phyloP scores from a whole-genome alignment of 2,797 vertebrate genomes.

The Forpus xanthops region DNA sequence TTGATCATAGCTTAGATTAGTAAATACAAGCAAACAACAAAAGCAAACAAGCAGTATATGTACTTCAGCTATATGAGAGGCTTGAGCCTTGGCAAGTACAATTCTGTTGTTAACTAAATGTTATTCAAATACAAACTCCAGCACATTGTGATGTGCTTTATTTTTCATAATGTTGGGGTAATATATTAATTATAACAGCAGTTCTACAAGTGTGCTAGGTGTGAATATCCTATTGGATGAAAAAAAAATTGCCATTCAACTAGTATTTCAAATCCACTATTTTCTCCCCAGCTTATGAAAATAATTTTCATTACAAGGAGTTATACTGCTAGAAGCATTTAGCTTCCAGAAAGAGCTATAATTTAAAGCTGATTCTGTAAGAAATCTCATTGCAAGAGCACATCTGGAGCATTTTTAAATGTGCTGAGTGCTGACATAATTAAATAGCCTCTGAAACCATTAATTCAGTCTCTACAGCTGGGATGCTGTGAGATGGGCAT shows the following conservation, averaged over 20 bases:
- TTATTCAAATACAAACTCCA: not conserved
- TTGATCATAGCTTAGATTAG: not conserved
- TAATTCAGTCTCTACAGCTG: slow-evolving; percentile 18
- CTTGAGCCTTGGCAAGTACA: not conserved
- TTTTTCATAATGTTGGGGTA: not conserved
- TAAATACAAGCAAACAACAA: not conserved
- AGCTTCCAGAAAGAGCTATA: not conserved
- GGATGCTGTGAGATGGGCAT: not conserved
- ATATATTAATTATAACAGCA: not conserved
- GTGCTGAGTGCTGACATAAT: slow-evolving; percentile 21
- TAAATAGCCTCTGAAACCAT: not conserved
- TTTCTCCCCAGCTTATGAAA: not conserved
- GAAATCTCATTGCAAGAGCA: not conserved
- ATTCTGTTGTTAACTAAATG: not conserved
- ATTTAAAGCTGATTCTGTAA: slow-evolving; percentile 30
- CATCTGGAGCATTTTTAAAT: slow-evolving; percentile 36
- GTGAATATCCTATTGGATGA: not conserved
- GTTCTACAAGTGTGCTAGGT: rapidly evolving
- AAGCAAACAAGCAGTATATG: rapidly evolving
- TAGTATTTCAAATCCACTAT: not conserved
- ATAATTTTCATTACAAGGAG: not conserved
- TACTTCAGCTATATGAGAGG: not conserved
- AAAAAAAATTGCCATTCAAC: not conserved
- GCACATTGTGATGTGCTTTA: not conserved
- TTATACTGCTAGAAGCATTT: not conserved